A percentile compares a stretch with the other conserved stretches of the same genome.
Conservation (phyloP, 2,888 invertebrate species). For the Cerastis rubricosa region DNA sequence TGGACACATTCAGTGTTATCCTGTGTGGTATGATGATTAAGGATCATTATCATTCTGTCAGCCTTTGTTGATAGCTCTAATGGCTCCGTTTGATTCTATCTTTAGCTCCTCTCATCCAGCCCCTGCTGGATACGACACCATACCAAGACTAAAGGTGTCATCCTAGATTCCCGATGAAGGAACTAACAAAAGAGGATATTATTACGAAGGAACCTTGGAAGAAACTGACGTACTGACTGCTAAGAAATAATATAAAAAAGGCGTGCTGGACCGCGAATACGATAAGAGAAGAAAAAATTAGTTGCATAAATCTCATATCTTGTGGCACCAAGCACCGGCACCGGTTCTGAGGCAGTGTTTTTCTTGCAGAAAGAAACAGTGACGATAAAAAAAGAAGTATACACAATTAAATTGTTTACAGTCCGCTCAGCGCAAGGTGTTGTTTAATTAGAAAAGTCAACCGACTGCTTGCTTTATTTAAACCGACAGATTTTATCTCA, state of each 20-base stretch:
- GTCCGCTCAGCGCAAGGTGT: not conserved
- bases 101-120: not conserved
- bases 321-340: no score
- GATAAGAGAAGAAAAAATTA: no score
- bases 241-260: not conserved
- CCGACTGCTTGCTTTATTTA: constrained; percentile 11
- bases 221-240: no score
- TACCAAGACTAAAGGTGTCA: not conserved
- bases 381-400: not conserved
- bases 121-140: no score
- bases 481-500: constrained; percentile 18
- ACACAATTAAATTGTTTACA: constrained; percentile 23
- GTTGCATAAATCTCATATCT: not conserved
- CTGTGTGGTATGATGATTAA: not conserved
- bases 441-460: constrained; percentile 34
- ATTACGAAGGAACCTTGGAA: no score
- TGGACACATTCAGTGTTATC: not conserved
- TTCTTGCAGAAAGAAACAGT: not conserved
- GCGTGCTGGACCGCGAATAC: not conserved
- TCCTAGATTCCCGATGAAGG: not conserved
- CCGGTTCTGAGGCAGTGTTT: not conserved
- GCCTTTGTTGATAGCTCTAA: not conserved
- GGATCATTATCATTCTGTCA: not conserved
- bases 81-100: not conserved
- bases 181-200: no score